Evolutionary conservation across 2,113 vertebrate genomes (phyloP).

Genomic region (Marcusenius ussheri): DNA sequence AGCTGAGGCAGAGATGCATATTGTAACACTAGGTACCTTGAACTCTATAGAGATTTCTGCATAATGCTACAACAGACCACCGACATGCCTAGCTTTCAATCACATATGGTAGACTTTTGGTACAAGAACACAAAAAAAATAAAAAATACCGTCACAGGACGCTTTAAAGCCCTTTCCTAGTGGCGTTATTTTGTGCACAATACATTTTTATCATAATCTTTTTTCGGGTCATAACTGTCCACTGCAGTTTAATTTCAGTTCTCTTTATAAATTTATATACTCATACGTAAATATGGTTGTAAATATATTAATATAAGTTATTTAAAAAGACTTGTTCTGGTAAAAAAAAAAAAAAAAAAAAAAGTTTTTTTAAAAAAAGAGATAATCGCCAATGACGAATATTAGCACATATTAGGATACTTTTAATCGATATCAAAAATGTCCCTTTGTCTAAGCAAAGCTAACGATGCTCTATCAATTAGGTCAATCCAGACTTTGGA

Average conservation of each 20-base stretch:
- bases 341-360: constrained; percentile 84
- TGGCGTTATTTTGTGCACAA: constrained; percentile 4
- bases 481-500: background rate
- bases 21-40: constrained; percentile 89
- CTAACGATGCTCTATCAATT: background rate
- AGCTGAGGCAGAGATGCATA: constrained; percentile 78
- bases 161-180: constrained; percentile 8
- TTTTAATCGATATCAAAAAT: no score
- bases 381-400: background rate
- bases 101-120: background rate
- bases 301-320: constrained; percentile 78
- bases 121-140: background rate
- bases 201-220: background rate
- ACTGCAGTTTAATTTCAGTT: background rate
- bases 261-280: constrained; percentile 13
- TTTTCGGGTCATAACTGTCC: background rate
- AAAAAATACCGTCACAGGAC: background rate
- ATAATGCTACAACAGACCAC: constrained; percentile 84
- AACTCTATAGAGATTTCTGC: constrained; percentile 81
- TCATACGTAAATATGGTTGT: constrained; percentile 79
- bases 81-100: constrained; percentile 74
- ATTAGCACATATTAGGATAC: no score
- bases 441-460: background rate
- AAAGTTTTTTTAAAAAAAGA: no score
- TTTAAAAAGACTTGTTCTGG: constrained; percentile 70